Conservation (phyloP, 1,140 invertebrate species). For the Choristoneura fumiferana region DNA sequence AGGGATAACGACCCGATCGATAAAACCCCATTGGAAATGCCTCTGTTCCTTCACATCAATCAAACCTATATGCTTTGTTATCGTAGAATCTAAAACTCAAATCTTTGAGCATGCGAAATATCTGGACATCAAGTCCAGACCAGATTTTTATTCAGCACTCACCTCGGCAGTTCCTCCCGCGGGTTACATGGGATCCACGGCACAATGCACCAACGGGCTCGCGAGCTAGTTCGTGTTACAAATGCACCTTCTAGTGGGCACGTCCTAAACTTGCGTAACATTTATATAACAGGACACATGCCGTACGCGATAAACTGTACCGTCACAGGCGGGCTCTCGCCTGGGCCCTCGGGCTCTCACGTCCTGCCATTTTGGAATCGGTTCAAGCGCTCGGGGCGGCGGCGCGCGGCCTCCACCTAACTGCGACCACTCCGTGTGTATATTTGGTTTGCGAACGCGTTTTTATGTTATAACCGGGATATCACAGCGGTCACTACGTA, state of each 20-base stretch:
- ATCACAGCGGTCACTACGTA: constrained; percentile 48
- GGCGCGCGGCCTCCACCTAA: constrained; percentile 26
- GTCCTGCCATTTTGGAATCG: constrained; percentile 66
- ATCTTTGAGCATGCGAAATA: no score
- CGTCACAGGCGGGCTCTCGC: constrained; percentile 51
- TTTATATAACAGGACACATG: constrained; percentile 70
- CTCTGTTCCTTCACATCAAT: constrained; percentile 21
- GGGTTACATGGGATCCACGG: constrained; percentile 58
- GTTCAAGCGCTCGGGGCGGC: constrained; percentile 28
- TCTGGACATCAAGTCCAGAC: no score
- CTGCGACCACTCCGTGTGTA: constrained; percentile 22
- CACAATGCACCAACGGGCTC: constrained; percentile 43
- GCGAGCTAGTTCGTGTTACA: constrained; percentile 35
- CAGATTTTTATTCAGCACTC: constrained; percentile 38
- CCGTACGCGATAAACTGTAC: constrained; percentile 42
- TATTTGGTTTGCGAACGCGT: constrained; percentile 28
- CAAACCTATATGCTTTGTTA: constrained; percentile 28
- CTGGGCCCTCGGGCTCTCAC: constrained; percentile 35
- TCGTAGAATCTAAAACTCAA: constrained; percentile 4
- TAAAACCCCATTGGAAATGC: constrained; percentile 37
- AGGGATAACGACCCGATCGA: constrained; percentile 56
- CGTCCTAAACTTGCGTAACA: constrained; percentile 69
- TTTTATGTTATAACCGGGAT: constrained; percentile 47
- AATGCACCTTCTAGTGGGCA: constrained; percentile 53
- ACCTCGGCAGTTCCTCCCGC: constrained; percentile 47